A percentile compares a stretch with the other conserved stretches of the same genome.
phyloP scores from a whole-genome alignment of 2,888 invertebrate species.

The Athalia circularis region DNA sequence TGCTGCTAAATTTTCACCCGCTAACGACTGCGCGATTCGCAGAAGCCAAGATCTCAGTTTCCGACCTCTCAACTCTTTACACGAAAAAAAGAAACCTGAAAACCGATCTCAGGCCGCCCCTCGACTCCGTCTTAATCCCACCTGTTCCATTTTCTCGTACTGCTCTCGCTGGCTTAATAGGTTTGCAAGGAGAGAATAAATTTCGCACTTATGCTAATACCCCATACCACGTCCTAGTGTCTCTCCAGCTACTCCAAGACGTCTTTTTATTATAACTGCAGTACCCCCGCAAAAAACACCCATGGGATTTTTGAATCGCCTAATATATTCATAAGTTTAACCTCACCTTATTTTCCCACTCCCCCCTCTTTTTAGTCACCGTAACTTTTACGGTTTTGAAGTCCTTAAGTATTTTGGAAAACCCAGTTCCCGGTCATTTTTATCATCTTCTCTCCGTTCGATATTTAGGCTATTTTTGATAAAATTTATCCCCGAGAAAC shows the following conservation, averaged over 20 bases:
- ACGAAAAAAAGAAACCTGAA: constrained; percentile 6
- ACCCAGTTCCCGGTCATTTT: too few relatives aligned
- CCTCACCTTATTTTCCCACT: not conserved
- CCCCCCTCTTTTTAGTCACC: too few relatives aligned
- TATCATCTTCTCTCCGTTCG: too few relatives aligned
- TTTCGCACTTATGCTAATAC: constrained; percentile 38
- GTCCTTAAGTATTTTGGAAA: too few relatives aligned
- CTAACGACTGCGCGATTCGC: constrained; percentile 4
- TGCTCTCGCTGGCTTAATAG: not conserved
- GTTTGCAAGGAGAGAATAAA: constrained; percentile 22
- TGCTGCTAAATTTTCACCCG: constrained; percentile 30
- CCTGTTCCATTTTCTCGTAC: constrained; percentile 7
- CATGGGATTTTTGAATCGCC: not conserved
- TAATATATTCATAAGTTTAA: constrained; percentile 26
- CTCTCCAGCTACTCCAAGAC: not conserved
- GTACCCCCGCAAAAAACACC: not conserved
- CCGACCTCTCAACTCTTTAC: constrained; percentile 12
- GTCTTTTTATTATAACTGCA: not conserved
- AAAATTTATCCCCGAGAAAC: too few relatives aligned
- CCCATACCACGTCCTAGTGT: not conserved
- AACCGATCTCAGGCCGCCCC: constrained; percentile 16
- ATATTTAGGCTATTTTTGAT: too few relatives aligned
- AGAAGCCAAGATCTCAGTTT: not conserved
- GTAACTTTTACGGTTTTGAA: too few relatives aligned
- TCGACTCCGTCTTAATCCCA: constrained; percentile 28